A percentile compares a stretch with the other conserved stretches of the same genome.
Evolutionary conservation across 2,113 vertebrate genomes (phyloP).

Genomic region (Dinomys branickii): DNA sequence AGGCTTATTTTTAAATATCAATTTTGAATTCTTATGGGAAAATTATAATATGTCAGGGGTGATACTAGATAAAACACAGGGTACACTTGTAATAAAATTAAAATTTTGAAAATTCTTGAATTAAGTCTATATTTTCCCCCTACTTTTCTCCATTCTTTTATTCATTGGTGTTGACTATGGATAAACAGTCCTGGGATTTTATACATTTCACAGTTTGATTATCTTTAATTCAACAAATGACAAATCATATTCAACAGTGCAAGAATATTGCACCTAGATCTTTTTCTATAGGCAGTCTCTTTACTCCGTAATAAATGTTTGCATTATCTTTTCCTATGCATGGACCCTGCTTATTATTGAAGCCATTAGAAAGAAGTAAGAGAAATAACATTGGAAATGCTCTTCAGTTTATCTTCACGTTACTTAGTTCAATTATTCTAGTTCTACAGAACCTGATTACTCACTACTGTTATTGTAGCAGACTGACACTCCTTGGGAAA

Average conservation of each 20-base stretch:
- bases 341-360: neutral
- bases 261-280: neutral
- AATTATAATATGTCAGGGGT: neutral
- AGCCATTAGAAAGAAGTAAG: neutral
- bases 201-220: neutral
- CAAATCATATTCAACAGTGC: neutral
- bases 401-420: neutral
- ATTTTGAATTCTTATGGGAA: neutral
- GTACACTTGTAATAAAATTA: neutral
- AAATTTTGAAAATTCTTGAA: neutral
- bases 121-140: neutral
- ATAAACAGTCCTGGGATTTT: neutral
- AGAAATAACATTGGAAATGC: neutral
- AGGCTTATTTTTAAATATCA: constrained; percentile 5
- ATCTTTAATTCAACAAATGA: neutral
- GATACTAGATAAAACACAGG: neutral
- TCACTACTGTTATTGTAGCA: neutral
- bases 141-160: neutral
- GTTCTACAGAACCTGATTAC: neutral
- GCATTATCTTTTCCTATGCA: neutral
- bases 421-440: neutral
- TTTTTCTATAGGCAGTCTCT: neutral
- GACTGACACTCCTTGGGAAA: fast-evolving
- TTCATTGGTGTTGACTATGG: neutral
- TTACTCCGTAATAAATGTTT: neutral